These are phyloP conservation scores for Vulpes vulpes DNA, from an alignment of 2,113 vertebrate species.

Conservation along the genomic window DNA sequence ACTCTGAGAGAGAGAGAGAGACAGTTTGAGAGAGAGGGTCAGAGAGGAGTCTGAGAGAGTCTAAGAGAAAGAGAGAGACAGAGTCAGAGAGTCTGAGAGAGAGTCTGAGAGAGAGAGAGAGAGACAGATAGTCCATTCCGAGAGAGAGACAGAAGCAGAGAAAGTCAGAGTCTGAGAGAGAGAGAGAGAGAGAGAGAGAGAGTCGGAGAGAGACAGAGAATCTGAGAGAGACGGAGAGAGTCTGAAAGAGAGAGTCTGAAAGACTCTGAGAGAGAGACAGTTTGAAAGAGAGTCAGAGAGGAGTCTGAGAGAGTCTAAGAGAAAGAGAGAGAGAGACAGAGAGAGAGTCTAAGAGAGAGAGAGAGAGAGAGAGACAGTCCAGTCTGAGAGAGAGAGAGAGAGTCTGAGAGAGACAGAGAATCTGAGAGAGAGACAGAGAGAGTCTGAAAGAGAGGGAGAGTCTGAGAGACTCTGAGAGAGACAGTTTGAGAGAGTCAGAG, in stretches of 20 bases:
- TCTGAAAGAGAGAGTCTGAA: too few relatives aligned
- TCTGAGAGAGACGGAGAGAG: too few relatives aligned
- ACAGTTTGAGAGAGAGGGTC: neutral
- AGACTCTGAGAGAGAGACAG: too few relatives aligned
- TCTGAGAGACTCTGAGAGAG: neutral
- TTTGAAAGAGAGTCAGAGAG: neutral
- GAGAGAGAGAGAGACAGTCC: too few relatives aligned
- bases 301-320: neutral
- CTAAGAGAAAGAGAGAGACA: too few relatives aligned
- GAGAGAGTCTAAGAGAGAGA: neutral
- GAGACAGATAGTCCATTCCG: too few relatives aligned
- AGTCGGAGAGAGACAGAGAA: neutral
- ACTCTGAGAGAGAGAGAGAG: too few relatives aligned
- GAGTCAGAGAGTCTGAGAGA: neutral
- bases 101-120: neutral
- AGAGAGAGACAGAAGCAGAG: neutral
- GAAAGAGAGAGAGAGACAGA: neutral
- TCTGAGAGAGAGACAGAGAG: too few relatives aligned
- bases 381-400: neutral
- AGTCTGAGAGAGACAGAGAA: too few relatives aligned
- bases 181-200: too few relatives aligned
- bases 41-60: too few relatives aligned
- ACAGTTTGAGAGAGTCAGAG: neutral
- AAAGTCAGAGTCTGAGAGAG: neutral
- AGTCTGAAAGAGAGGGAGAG: too few relatives aligned